Evolutionary conservation across 2,113 vertebrate species (phyloP), one percentile per base, ranked within the genome.

Genomic region (Aphyosemion australe): DNA sequence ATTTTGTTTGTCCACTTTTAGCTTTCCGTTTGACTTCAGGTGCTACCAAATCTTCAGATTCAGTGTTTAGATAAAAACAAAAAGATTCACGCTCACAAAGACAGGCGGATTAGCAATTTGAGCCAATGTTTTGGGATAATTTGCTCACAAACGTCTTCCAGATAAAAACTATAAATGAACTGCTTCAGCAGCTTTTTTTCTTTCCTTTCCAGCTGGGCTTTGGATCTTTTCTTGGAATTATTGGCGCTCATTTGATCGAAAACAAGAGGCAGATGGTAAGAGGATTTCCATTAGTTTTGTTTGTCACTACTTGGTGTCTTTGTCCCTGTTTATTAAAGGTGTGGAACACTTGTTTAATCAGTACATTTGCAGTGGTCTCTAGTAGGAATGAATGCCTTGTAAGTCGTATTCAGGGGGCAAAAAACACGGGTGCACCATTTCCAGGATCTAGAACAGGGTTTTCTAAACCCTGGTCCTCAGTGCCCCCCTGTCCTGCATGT

Each of bases 251-350:
- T 92, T 92, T 99, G 86, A 94, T 98, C 84, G 97, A 98, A 79
- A 98, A 99, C 92, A 99, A 98, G 92, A 94, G 96, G 83, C 97
- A 99, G 90, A 98, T 99, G 97, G 97, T 99, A 94, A 96, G 92
- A 82, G 55, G 93, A 93, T 79, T 86, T 79, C 55, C 69, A 60
- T 84, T 67, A 69, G 53, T 55, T 69, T 39, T 73, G 76, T 76
- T 53, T 69, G 60, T 61, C 20, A 42, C 9, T 49, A 61, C 31
- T 56, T 21, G 0, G 6, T 58, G 55, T 63, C 61, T 65, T 41
- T 12, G 41, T 69, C 65, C n/a, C 51, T 50, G 32, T 55, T 59
- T n/a, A n/a, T n/a, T n/a, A n/a, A n/a, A n/a, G n/a, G n/a, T n/a
- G n/a, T n/a, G n/a, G n/a, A n/a, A n/a, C n/a, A n/a, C n/a, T n/a